Percentiles rank a stretch among this genome's conserved stretches.
These are phyloP conservation scores for Spicauda simplicius DNA, from an alignment of 2,888 invertebrate species.

Conservation along the genomic window DNA sequence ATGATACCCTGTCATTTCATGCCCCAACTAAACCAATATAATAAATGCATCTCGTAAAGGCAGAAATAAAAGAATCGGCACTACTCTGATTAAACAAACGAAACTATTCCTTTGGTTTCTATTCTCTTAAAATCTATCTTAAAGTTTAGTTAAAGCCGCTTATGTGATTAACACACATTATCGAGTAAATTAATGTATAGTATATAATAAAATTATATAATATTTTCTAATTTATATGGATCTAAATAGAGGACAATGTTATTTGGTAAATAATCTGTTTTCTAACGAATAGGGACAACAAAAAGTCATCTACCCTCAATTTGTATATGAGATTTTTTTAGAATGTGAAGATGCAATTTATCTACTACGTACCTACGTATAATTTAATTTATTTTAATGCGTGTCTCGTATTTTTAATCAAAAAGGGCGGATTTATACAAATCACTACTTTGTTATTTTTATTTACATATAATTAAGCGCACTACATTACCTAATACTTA, in stretches of 20 bases:
- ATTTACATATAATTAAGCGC: constrained; percentile 78
- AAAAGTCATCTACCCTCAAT: neutral
- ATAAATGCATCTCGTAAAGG: constrained; percentile 64
- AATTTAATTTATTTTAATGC: neutral
- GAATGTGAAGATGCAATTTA: constrained; percentile 18
- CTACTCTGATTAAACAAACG: constrained; percentile 62
- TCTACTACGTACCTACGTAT: constrained; percentile 35
- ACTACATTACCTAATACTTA: constrained; percentile 50
- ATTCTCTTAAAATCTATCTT: constrained; percentile 71
- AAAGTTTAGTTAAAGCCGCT: constrained; percentile 80
- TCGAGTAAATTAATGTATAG: constrained; percentile 39
- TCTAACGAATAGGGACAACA: constrained; percentile 21
- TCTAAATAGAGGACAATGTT: constrained; percentile 29
- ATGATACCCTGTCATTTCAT: constrained; percentile 80
- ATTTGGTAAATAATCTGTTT: constrained; percentile 24
- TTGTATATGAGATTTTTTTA: constrained; percentile 16
- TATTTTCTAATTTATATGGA: constrained; percentile 40
- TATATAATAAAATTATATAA: constrained; percentile 36
- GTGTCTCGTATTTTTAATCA: constrained; percentile 20
- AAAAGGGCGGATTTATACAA: constrained; percentile 73
- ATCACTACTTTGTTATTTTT: constrained; percentile 67
- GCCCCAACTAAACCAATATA: constrained; percentile 59
- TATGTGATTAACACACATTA: constrained; percentile 69
- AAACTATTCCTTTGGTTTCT: constrained; percentile 41
- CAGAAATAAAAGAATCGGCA: constrained; percentile 57